Conservation (phyloP, 2,113 vertebrate genomes). For the Pygoscelis antarcticus region DNA sequence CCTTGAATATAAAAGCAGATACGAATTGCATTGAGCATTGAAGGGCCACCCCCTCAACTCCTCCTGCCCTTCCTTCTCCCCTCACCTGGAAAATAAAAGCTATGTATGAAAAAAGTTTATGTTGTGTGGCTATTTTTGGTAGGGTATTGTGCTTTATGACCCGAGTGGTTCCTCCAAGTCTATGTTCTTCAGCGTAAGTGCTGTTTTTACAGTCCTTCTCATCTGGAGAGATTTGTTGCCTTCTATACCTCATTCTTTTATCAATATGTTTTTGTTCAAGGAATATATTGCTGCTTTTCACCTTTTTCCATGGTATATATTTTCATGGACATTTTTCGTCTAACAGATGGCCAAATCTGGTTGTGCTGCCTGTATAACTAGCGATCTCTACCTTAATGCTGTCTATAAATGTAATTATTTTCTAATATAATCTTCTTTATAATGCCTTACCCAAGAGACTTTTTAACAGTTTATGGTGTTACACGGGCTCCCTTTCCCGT, state of each 20-base stretch:
- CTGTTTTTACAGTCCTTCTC: neutral
- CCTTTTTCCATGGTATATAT: neutral
- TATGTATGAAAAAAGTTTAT: neutral
- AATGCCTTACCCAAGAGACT: neutral
- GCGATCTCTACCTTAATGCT: neutral
- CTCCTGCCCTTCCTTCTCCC: neutral
- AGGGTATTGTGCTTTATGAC: neutral
- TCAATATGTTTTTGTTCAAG: neutral
- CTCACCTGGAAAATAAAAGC: neutral
- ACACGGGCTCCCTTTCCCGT: neutral
- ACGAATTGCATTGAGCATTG: neutral
- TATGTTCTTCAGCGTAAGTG: neutral
- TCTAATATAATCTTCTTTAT: neutral
- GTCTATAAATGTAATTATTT: neutral
- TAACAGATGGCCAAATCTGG: neutral
- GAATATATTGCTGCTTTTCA: neutral
- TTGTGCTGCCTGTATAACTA: neutral
- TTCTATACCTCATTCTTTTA: neutral
- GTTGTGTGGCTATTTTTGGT: neutral
- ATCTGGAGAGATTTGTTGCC: neutral
- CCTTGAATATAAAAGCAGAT: neutral
- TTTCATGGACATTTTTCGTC: neutral
- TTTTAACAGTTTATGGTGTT: neutral
- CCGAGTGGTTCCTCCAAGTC: neutral
- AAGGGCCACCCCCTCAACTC: neutral